phyloP scores from a whole-genome alignment of 2,888 invertebrate genomes.

The Tipula confusa region DNA sequence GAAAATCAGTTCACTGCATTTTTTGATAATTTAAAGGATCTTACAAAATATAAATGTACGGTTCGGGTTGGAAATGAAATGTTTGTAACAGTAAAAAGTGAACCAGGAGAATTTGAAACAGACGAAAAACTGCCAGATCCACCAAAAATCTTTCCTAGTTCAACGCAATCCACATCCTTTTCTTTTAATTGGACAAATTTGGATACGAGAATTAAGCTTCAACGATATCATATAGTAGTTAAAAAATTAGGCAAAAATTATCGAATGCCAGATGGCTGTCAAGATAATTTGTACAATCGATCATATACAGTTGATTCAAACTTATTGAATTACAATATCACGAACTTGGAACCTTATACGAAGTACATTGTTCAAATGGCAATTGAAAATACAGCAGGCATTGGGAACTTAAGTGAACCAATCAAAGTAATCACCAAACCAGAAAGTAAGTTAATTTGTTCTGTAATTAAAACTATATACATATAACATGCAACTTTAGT shows the following conservation, averaged over 20 bases:
- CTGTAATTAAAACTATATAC: background rate
- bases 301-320: background rate
- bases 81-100: background rate
- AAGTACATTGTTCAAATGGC: background rate
- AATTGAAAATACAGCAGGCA: background rate
- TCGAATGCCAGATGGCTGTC: background rate
- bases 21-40: background rate
- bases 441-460: background rate
- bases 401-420: background rate
- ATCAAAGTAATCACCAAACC: background rate
- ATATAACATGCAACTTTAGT: too few species aligned
- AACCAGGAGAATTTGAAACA: background rate
- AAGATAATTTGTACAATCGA: background rate
- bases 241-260: background rate
- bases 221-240: background rate
- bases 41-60: background rate
- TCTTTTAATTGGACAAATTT: background rate
- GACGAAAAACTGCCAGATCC: background rate
- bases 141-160: background rate
- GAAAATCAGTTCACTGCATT: background rate
- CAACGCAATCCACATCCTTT: background rate
- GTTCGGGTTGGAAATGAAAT: background rate
- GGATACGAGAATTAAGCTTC: background rate
- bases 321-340: background rate
- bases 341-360: background rate